Conservation (phyloP, 2,797 vertebrate species). For the Myotis vivesi region DNA sequence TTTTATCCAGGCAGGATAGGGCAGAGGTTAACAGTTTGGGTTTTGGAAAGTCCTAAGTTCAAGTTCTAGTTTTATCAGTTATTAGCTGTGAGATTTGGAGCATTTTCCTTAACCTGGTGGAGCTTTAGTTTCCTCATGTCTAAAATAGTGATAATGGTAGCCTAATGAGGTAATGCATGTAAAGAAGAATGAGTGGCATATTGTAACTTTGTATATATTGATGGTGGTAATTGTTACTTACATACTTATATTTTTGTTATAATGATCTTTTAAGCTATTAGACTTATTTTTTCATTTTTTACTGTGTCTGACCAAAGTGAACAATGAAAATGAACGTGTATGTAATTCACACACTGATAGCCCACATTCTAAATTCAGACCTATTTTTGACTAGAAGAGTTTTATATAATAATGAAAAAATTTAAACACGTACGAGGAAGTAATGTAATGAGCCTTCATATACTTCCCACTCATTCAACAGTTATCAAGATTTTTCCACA, state of each 20-base stretch:
- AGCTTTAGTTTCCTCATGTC: too few species aligned
- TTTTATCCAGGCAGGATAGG: constrained; percentile 32
- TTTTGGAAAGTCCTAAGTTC: constrained; percentile 2
- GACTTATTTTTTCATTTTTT: not conserved
- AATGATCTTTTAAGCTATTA: not conserved
- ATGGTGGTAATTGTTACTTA: too few species aligned
- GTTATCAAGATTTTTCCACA: not conserved
- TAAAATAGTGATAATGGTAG: too few species aligned
- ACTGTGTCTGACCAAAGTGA: not conserved
- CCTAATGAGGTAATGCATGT: too few species aligned
- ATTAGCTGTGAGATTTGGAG: too few species aligned
- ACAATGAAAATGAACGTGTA: not conserved
- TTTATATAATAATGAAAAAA: constrained; percentile 22
- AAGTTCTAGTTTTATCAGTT: too few species aligned
- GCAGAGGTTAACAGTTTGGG: constrained; percentile 11
- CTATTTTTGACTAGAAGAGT: not conserved
- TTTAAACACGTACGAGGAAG: not conserved
- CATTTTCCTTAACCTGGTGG: too few species aligned
- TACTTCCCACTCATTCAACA: not conserved
- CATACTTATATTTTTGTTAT: not conserved
- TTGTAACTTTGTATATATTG: too few species aligned
- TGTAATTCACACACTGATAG: not conserved
- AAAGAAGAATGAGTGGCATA: too few species aligned
- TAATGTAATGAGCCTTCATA: not conserved
- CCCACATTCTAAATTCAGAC: not conserved